Percentiles rank a stretch among this genome's conserved stretches.
These are phyloP conservation scores for Drosophila bocki DNA, from an alignment of 1,140 invertebrate species.

Conservation along the genomic window DNA sequence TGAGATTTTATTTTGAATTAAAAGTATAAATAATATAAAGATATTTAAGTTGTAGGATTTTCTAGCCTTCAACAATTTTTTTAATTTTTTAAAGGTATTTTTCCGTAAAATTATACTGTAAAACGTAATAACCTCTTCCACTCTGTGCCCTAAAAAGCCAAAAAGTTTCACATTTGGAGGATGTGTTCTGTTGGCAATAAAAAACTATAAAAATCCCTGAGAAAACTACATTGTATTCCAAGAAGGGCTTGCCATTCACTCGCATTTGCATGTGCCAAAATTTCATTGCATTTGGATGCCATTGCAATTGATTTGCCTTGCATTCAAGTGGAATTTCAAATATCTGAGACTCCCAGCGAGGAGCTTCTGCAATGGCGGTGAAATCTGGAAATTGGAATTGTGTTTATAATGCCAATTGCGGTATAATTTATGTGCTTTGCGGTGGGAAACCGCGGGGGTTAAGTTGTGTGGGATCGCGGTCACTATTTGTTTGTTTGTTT, in stretches of 20 bases:
- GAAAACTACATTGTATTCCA: slow-evolving; percentile 36
- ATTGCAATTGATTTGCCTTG: slow-evolving; percentile 37
- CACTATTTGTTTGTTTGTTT: slow-evolving; percentile 28
- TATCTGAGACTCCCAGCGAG: slow-evolving; percentile 46
- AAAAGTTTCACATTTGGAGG: not conserved
- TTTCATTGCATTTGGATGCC: slow-evolving; percentile 56
- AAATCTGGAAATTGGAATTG: slow-evolving; percentile 67
- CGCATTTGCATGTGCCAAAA: slow-evolving; percentile 62
- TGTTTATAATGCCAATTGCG: slow-evolving; percentile 53
- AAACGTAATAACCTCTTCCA: no score
- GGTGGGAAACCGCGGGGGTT: slow-evolving; percentile 60
- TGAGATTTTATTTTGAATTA: not conserved
- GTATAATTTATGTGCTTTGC: slow-evolving; percentile 57
- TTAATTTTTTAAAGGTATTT: no score
- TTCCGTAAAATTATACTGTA: no score
- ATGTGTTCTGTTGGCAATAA: slow-evolving; percentile 4
- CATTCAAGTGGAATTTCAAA: slow-evolving; percentile 64
- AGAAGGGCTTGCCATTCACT: slow-evolving; percentile 38
- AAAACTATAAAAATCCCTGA: not conserved
- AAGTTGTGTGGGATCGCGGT: slow-evolving; percentile 65
- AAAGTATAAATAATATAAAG: not conserved
- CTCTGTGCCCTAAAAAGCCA: no score
- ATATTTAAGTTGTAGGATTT: not conserved
- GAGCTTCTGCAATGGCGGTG: slow-evolving; percentile 50
- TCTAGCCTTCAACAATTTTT: not conserved